These are phyloP conservation scores for Agapornis roseicollis DNA, from an alignment of 2,113 vertebrate genomes.

Conservation along the genomic window DNA sequence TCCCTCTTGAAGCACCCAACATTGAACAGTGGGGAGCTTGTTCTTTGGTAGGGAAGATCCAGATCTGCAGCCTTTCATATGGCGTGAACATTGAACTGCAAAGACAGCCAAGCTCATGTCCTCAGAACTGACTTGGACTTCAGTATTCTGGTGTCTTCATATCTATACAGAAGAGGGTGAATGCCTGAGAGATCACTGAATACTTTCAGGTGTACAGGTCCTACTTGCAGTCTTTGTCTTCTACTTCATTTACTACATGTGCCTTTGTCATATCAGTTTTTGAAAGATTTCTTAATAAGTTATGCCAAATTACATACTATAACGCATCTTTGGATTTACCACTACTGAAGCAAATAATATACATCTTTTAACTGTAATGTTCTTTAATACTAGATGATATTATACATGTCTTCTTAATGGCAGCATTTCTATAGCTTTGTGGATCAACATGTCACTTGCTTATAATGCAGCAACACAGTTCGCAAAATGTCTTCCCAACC, in stretches of 20 bases:
- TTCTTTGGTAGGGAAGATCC: neutral
- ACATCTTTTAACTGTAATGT: neutral
- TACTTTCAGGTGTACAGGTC: neutral
- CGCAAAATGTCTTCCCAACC: neutral
- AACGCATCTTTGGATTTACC: neutral
- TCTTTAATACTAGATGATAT: neutral
- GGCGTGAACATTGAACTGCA: rapidly evolving
- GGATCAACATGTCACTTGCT: neutral
- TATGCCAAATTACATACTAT: neutral
- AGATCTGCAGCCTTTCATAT: neutral
- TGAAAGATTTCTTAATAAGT: neutral
- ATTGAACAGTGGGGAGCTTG: neutral
- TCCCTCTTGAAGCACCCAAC: neutral
- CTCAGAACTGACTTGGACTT: neutral
- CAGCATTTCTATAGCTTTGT: neutral
- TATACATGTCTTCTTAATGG: neutral
- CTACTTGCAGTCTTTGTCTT: neutral
- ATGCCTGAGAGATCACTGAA: neutral
- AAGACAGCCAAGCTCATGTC: neutral
- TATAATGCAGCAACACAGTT: neutral
- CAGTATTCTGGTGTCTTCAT: neutral
- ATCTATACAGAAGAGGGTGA: neutral
- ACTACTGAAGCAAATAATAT: neutral
- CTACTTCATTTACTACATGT: neutral
- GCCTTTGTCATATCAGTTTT: neutral